Evolutionary conservation across 1,140 invertebrate genomes (phyloP), one percentile per base, ranked within the genome.

Genomic region (Helicoverpa zea): DNA sequence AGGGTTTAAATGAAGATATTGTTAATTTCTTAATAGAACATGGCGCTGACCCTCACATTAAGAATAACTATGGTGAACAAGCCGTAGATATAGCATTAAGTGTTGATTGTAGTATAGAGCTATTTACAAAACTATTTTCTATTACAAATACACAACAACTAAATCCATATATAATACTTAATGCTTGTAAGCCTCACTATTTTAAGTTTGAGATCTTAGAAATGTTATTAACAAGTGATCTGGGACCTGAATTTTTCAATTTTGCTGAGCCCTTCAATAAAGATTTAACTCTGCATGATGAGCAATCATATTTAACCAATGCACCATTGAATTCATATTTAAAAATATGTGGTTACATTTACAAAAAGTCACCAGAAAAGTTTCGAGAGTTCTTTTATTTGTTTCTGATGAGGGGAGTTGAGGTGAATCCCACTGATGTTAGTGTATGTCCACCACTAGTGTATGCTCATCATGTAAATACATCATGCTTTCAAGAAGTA

Each of bases 391-490:
- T 92, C 52, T 90, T 95, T 77, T 90, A 92, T 82, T 89, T 95
- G 51, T 91, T 95, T 63, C 81, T 95, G 0, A 90, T 91, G 81
- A 90, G 89, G 83, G 94, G 94, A 13, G 87, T 94, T 5, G 58
- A 82, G 43, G 92, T 94, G 14, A 87, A 95, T 92, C 89, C 94
- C 49, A 66, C 86, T 14, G 83, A 90, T 84, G 79, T 81, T 63
- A 86, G 88, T 83, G 94, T 95, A 83, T 95, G 94, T 86, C 94
- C 95, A 58, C 94, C 95, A 18, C 84, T 95, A n/a, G 94, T 95
- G 13, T 95, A 93, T 56, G 86, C 93, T 81, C 94, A 95, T 80
- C 92, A 91, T 76, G 84, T 90, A 78, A 91, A 95, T 84, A 64
- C 80, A 43, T 80, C 73, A 18, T 94, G 89, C 74, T 94, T 94